Evolutionary conservation across 2,113 vertebrate genomes (phyloP), one percentile per base, ranked within the genome.

Genomic region (Hypanus sabinus): DNA sequence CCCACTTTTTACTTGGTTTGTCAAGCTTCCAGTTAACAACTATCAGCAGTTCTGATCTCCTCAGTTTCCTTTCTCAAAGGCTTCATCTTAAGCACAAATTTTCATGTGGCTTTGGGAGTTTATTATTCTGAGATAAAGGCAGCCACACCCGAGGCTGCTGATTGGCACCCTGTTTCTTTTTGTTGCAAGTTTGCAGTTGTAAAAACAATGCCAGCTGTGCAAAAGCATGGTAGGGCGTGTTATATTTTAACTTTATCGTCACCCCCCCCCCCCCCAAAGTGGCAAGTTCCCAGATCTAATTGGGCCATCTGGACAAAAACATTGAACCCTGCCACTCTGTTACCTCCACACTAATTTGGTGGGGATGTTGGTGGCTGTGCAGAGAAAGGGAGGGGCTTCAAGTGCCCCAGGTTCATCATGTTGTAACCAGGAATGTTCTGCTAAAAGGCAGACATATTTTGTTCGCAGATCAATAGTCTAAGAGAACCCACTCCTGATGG

Each of bases 121-220:
- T 87, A 87, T 87, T 87, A 60, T 87, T 87, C 55, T 30, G 27
- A 60, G 83, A 87, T 87, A 87, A 87, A 87, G 83, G 12, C 55
- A 87, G 83, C 83, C 83, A 87, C 83, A 87, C 83, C 83, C 60
- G 83, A 87, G 83, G 55, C 55, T 60, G 38, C 46, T 87, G 55
- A 4, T 55, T 3, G 57, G 83, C 55, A 30, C 46, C 83, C 30
- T 14, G 14, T 60, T 80, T 46, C 46, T 46, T 87, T 87, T 60
- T 87, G 55, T 87, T 87, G 22, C 9, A 85, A 55, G 83, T 87
- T 87, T 87, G 60, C 55, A 30, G 83, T 87, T 87, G 60, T 55
- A 87, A 87, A 87, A 60, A 87, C 60, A 87, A 87, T 60, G 60
- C 55, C 24, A 87, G 83, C 83, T 60, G 83, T 30, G 2, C 83